A percentile compares a stretch with the other conserved stretches of the same genome.
phyloP scores from a whole-genome alignment of 92 coral and sea anemone genomes.

The Epizoanthus illoricatus region DNA sequence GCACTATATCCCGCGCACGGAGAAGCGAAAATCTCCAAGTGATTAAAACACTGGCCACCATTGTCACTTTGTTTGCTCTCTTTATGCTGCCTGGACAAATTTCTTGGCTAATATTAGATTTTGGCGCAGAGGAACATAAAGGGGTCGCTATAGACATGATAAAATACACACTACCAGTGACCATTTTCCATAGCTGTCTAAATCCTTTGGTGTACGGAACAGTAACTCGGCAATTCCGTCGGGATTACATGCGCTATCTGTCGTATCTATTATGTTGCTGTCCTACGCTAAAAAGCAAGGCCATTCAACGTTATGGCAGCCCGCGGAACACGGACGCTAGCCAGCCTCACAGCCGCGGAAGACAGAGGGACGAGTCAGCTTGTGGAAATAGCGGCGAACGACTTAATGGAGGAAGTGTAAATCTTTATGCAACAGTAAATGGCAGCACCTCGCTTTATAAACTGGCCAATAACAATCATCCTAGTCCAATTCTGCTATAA shows the following conservation, averaged over 20 bases:
- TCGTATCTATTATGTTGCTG: slow-evolving; percentile 77
- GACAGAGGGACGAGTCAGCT: slow-evolving; percentile 8
- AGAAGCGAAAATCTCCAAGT: slow-evolving; percentile 81
- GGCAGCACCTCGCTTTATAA: not conserved
- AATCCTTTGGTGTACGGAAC: slow-evolving; percentile 38
- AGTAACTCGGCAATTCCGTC: slow-evolving; percentile 51
- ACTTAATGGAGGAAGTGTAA: slow-evolving; percentile 14
- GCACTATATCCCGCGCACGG: slow-evolving; percentile 44
- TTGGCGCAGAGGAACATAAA: slow-evolving; percentile 58
- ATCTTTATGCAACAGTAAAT: slow-evolving; percentile 1
- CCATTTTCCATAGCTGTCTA: slow-evolving; percentile 35
- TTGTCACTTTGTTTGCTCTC: slow-evolving; percentile 79
- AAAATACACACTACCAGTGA: not conserved
- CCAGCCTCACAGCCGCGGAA: not conserved
- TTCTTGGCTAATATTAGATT: slow-evolving; percentile 84
- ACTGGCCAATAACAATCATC: not conserved
- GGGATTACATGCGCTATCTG: slow-evolving; percentile 65
- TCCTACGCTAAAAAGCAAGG: not conserved
- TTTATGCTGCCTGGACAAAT: slow-evolving; percentile 91
- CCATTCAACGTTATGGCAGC: slow-evolving; percentile 15
- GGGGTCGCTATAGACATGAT: slow-evolving; percentile 46
- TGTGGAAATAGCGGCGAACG: slow-evolving; percentile 6
- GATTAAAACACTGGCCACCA: slow-evolving; percentile 84
- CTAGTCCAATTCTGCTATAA: not conserved
- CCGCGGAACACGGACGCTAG: slow-evolving; percentile 34